Base-by-base conservation (phyloP, 2,113 vertebrate species). In the Myrmecobius fasciatus region DNA sequence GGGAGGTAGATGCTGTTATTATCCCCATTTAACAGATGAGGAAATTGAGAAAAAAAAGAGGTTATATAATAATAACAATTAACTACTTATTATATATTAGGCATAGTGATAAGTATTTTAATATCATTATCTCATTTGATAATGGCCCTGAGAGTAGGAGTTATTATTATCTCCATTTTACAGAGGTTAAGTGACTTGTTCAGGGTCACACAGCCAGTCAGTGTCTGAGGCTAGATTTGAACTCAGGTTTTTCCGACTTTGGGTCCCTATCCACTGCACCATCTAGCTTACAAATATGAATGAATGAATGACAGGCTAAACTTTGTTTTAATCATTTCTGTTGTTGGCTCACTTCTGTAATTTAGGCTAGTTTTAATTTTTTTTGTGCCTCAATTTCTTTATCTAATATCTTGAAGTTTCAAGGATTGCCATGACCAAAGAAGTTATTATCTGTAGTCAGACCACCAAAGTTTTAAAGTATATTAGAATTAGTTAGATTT, bases 331-430 rank as follows among this genome's bases (percentile, higher is more conserved):
- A 60, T 60, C 56, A 60, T 0, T 60, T 75, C 54, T 92, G 22
- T 53, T 25, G 51, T 92, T 51, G n/a, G 83, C 25, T 53, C 56
- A 60, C 9, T 31, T 93, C 47, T 91, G 31, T 8, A 8, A 56
- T 56, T 60, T 60, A 60, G 11, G 28, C 10, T 60, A 51, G 46
- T 31, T 93, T 91, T 3, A 51, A 12, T 92, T 60, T 54, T 96
- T 10, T 31, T 96, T 95, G 36, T 93, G 52, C 75, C 46, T 91
- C 25, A 52, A 93, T 90, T 49, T 93, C 56, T 97, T 96, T 95
- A 60, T 92, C 95, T 94, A 67, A 49, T 95, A 10, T 89, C 52
- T 92, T 54, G 36, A n/a, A 95, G 24, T 94, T 96, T 95, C 53
- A 92, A 43, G 36, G 36, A 17, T 43, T 75, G 67, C 67, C 36